These are phyloP conservation scores for Chloroceryle amazona DNA, from an alignment of 2,797 vertebrate genomes.

Conservation along the genomic window DNA sequence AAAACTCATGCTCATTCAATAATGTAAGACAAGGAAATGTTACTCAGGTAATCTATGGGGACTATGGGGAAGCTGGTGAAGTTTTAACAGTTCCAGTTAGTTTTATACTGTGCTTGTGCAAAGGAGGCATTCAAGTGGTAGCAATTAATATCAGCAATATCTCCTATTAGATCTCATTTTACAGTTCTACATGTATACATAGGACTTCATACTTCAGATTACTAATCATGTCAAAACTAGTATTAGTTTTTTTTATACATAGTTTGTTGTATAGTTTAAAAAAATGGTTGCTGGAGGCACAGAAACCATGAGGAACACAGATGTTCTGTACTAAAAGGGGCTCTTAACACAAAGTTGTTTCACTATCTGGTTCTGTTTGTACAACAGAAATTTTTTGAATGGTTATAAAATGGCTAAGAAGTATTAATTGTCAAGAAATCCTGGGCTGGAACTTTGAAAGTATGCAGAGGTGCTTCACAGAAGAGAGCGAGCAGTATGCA, in stretches of 20 bases:
- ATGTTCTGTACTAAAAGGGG: neutral
- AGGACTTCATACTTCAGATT: neutral
- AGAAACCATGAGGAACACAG: neutral
- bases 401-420: neutral
- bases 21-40: neutral
- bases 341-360: neutral
- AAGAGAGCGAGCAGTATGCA: fast-evolving
- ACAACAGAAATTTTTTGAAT: neutral
- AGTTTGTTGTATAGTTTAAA: neutral
- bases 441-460: neutral
- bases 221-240: neutral
- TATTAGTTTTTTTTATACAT: neutral
- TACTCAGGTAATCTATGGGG: neutral
- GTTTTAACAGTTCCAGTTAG: neutral
- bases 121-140: neutral
- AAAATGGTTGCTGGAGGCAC: neutral
- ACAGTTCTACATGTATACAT: neutral
- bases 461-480: neutral
- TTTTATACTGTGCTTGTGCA: neutral
- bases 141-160: neutral
- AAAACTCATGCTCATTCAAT: neutral
- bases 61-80: neutral
- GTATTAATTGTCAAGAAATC: neutral
- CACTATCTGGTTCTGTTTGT: neutral
- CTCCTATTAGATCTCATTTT: neutral